Evolutionary conservation across 1,140 invertebrate genomes (phyloP).

Genomic region (Agrilus planipennis): DNA sequence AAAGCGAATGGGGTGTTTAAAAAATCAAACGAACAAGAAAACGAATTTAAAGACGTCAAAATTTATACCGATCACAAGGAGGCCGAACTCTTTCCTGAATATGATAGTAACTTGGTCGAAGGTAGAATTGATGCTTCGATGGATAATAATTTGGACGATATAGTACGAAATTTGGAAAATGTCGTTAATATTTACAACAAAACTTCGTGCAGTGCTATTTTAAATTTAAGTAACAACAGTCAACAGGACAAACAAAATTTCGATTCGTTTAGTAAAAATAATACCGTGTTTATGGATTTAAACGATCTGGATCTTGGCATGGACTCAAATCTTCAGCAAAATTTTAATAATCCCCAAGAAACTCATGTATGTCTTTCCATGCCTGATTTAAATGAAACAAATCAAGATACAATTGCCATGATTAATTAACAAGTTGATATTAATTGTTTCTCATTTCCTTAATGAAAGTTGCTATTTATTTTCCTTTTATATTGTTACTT

Average conservation of each 20-base stretch:
- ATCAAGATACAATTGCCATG: too few species aligned
- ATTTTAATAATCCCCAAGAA: conserved; percentile 14
- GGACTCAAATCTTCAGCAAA: conserved; percentile 6
- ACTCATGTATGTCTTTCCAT: conserved; percentile 30
- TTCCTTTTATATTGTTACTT: too few species aligned
- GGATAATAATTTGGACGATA: too few species aligned
- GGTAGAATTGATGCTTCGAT: too few species aligned
- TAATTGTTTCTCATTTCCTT: too few species aligned
- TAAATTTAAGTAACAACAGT: background rate
- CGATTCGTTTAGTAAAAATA: background rate
- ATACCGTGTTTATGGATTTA: conserved; percentile 8
- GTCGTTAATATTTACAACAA: conserved; percentile 3
- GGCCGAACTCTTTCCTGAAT: too few species aligned
- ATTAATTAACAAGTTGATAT: too few species aligned
- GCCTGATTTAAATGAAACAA: conserved; percentile 24
- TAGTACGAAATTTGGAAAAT: conserved; percentile 7
- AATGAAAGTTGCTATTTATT: too few species aligned
- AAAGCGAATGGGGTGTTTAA: background rate
- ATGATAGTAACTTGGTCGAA: too few species aligned
- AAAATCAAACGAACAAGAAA: conserved; percentile 1
- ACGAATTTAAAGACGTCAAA: conserved; percentile 1
- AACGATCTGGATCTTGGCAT: conserved; percentile 12
- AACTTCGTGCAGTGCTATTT: background rate
- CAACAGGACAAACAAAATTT: background rate
- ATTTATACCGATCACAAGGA: too few species aligned